A percentile compares a stretch with the other conserved stretches of the same genome.
phyloP scores from a whole-genome alignment of 2,888 invertebrate genomes.

The Pollenia labialis region DNA sequence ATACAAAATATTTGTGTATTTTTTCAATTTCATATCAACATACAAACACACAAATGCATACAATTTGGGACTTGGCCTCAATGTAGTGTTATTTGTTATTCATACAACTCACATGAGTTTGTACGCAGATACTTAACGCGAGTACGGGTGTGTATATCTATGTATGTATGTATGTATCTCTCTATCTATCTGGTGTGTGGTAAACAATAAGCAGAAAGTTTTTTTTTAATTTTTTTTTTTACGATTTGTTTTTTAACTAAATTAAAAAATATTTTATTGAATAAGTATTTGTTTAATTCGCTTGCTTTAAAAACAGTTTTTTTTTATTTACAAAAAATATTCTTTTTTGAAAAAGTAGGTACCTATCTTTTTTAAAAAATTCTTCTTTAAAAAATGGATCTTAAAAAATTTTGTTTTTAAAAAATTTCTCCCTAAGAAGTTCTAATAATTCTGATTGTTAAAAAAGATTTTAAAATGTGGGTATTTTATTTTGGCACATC shows the following conservation, averaged over 20 bases:
- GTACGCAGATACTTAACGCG: no score
- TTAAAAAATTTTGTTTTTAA: no score
- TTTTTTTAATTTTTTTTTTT: not conserved
- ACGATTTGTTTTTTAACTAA: slow-evolving; percentile 7
- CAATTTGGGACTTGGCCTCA: slow-evolving; percentile 44
- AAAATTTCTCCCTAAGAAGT: no score
- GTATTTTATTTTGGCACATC: no score
- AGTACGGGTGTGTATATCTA: no score
- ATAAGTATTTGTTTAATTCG: slow-evolving; percentile 8
- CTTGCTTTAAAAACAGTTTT: not conserved
- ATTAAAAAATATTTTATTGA: slow-evolving; percentile 3
- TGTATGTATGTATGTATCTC: no score
- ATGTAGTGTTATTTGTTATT: slow-evolving; percentile 28
- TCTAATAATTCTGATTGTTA: no score
- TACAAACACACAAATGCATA: not conserved
- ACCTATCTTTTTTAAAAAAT: no score
- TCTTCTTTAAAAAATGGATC: no score
- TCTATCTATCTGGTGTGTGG: not conserved
- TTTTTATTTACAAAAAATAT: no score
- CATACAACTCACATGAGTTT: not conserved
- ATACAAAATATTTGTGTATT: slow-evolving; percentile 10
- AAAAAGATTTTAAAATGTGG: no score
- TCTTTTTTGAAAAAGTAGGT: no score
- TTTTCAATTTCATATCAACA: slow-evolving; percentile 19
- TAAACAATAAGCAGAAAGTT: slow-evolving; percentile 36